Evolutionary conservation across 64 coral and sea anemone species (phyloP), one percentile per base, ranked within the genome.

Genomic region (Porites lutea): DNA sequence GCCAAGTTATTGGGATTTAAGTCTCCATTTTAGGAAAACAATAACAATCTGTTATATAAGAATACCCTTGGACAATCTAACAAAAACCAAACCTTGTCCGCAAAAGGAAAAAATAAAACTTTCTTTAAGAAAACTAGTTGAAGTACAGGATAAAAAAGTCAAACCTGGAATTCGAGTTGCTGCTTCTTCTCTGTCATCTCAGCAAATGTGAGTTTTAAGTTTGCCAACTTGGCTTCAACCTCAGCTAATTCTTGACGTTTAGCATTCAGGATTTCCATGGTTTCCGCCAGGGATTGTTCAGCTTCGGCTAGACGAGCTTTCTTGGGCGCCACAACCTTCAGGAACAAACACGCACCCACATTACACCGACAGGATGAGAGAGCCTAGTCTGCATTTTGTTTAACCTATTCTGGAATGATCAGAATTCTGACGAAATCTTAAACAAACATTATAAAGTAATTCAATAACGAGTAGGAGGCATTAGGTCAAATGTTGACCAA

Each of bases 151-250:
- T 12, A 9, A 78, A 19, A 8, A 8, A 43, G 9, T 43, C 20
- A 52, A 79, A 92, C 97, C 92, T 99, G 97, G 57, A 99, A 99
- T 59, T 99, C 97, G 0, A 99, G 86, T 13, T 95, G 88, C 53
- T 93, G 91, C 58, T 99, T 99, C 59, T 99, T 99, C 6, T 99
- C 97, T 15, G 97, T 99, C 89, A 95, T 99, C 73, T 99, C 97
- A 15, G 95, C 94, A 86, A 99, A 99, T n/a, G 89, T 92, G 4
- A 88, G 82, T 71, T 99, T 99, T 15, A 99, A 89, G 52, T 90
- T 96, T 27, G 97, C 97, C 12, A 99, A 84, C 81, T 96, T 99
- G 2, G 88, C 97, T 51, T 99, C 97, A 4, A 99, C 97, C 21
- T 99, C 97, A 43, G 94, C 92, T 14, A 99, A 71, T 46, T 99